Conservation (phyloP, 2,797 vertebrate genomes). For the Hyperoplus lanceolatus region DNA sequence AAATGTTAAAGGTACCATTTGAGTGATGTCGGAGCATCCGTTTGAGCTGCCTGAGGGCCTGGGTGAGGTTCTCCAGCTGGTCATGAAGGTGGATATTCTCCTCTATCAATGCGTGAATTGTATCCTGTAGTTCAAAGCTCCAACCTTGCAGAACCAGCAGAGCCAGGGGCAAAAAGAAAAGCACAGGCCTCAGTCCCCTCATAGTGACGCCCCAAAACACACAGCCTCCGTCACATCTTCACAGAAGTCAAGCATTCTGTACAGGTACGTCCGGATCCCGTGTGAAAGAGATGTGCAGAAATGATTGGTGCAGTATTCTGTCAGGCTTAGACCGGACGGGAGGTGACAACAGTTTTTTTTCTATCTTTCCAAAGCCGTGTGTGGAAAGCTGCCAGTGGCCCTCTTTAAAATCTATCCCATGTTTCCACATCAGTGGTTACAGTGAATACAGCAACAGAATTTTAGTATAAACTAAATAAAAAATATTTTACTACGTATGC, state of each 20-base stretch:
- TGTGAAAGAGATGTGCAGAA: slow-evolving; percentile 14
- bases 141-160: slow-evolving; percentile 65
- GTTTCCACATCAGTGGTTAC: slow-evolving; percentile 64
- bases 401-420: slow-evolving; percentile 79
- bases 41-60: slow-evolving; percentile 85
- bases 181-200: slow-evolving; percentile 43
- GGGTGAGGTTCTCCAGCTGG: slow-evolving; percentile 88
- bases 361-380: slow-evolving; percentile 58
- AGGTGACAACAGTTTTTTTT: slow-evolving; percentile 42
- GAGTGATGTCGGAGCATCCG: slow-evolving; percentile 84
- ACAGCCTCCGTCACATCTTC: slow-evolving; percentile 51
- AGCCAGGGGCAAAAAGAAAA: slow-evolving; percentile 56
- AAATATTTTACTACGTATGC: background rate
- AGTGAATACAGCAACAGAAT: slow-evolving; percentile 15
- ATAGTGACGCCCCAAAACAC: slow-evolving; percentile 46
- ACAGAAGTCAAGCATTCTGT: background rate
- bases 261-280: background rate
- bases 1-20: slow-evolving; percentile 76
- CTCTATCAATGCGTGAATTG: slow-evolving; percentile 86
- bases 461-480: too few species aligned
- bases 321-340: slow-evolving; percentile 52
- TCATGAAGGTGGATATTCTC: slow-evolving; percentile 89
- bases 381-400: slow-evolving; percentile 77
- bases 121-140: slow-evolving; percentile 88
- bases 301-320: slow-evolving; percentile 27